Base-by-base conservation (phyloP, 2,113 vertebrate genomes). In the Poicephalus gulielmi region DNA sequence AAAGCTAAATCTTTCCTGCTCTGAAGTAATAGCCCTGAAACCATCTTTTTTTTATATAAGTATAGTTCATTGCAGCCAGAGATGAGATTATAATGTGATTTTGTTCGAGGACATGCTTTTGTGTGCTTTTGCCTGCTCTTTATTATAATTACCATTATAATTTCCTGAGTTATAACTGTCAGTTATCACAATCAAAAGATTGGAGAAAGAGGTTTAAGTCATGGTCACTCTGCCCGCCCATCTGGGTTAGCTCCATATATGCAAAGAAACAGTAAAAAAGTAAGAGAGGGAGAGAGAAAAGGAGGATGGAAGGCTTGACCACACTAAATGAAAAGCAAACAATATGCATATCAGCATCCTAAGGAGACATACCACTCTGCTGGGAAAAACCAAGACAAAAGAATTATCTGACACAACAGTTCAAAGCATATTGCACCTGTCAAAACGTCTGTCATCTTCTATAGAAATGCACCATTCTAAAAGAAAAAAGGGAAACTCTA, bases 351-450 rank as follows among this genome's bases (percentile, higher is more conserved):
- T 97, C 97, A 98, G 96, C 96, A 97, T 98, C 97, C 94, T 97
- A 95, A 98, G 96, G 95, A 97, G 97, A 97, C 91, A 94, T 97
- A 98, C 97, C 88, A 98, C 96, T 98, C 96, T 96, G 95, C 98
- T 98, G 98, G 97, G 98, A 98, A 98, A 98, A 97, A 90, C 83
- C 98, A 98, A 98, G 97, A 99, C 99, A 99, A 99, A 99, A 97
- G 98, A 98, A 96, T 98, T 97, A 99, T 98, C 97, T 98, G 98
- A 98, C 98, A 99, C 96, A 98, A 98, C 98, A 98, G 98, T 99
- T 99, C 98, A 99, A 98, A 99, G 98, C 99, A 98, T 99, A 99
- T 99, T 99, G 99, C 98, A 98, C 98, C 98, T 99, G 99, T 99
- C 99, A 99, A 98, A 98, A 98, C 63, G 97, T 98, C 98, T 97